Base-by-base conservation (phyloP, 2,888 invertebrate genomes). In the Chironomus riparius region DNA sequence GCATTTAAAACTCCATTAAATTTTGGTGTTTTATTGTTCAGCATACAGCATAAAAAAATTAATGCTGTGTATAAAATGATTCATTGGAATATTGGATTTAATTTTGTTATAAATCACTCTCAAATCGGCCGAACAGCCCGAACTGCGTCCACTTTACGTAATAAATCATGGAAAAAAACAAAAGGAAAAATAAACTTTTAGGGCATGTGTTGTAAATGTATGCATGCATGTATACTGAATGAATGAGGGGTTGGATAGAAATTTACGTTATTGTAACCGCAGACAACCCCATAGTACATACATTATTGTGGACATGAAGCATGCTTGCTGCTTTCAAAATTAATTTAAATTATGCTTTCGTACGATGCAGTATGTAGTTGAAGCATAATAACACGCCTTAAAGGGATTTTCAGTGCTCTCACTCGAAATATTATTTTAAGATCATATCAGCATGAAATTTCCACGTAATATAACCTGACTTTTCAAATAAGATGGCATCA, bases 261-360 rank as follows among this genome's bases (percentile, higher is more conserved):
- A 68, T 38, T 38, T 68, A 47, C 47, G 13, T 15, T 47, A 13
- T 12, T 7, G 13, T 47, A 65, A 65, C 65, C 68, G 28, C 68
- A 15, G 18, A 68, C 28, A n/a, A n/a, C 38, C 15, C n/a, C 68
- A 68, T 68, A 38, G 18, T 24, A 24, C 15, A 10, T 15, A 10
- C 38, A 68, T 47, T 10, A 15, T 21, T 68, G 68, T 47, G 38
- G 13, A 68, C 68, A 38, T 38, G 38, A 38, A 38, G 38, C 38
- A 68, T 68, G 38, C 68, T 65, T 24, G 13, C 13, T 68, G 38
- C 21, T 68, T 47, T 68, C 38, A 47, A 68, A 68, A 68, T 68
- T 68, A 68, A 38, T 68, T 68, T 68, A 68, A 68, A 68, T 68
- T 68, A 68, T 68, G 47, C 21, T 28, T 50, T 50, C 12, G 4